Evolutionary conservation across 2,888 invertebrate genomes (phyloP), one percentile per base, ranked within the genome.

Genomic region (Isotomurus palustris): DNA sequence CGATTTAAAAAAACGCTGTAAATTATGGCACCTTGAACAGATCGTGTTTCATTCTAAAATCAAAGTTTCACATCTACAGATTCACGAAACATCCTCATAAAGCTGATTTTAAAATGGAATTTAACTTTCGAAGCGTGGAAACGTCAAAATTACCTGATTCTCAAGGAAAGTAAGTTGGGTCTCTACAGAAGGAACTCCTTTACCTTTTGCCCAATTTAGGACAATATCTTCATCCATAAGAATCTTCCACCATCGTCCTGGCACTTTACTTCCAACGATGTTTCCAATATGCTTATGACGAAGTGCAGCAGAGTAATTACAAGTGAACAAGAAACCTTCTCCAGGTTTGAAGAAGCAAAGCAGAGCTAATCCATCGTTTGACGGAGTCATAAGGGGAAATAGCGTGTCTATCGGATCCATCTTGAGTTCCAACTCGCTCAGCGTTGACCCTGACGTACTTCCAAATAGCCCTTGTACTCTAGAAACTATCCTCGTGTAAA

Each of bases 161-260:
- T n/a, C 4, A 29, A 21, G 27, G 25, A 48, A 43, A 19, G 47
- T 49, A 17, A 60, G 45, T 49, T 45, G 52, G 3, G 43, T 53
- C 10, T 50, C 43, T 27, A 56, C 49, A 24, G 12, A 28, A 5
- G 60, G 56, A 2, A 24, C n/a, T n/a, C 32, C 22, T 32, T 43
- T 47, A 3, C 43, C 53, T 12, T 44, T 21, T 19, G 56, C 12
- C 60, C 60, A 60, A n/a, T 49, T 49, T 12, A 6, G 19, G 2
- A 56, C 29, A 28, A 43, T 56, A n/a, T 32, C 24, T 38, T 56
- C 53, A n/a, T 56, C 43, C 53, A 60, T 56, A 17, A 51, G 28
- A 38, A 60, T 32, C 29, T 43, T 52, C 14, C 28, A 51, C 56
- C 56, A 60, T 3, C 27, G 36, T 1, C 60, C 60, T 14, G 56